Conservation (phyloP, 2,113 vertebrate species). For the Gasterosteus nipponicus region DNA sequence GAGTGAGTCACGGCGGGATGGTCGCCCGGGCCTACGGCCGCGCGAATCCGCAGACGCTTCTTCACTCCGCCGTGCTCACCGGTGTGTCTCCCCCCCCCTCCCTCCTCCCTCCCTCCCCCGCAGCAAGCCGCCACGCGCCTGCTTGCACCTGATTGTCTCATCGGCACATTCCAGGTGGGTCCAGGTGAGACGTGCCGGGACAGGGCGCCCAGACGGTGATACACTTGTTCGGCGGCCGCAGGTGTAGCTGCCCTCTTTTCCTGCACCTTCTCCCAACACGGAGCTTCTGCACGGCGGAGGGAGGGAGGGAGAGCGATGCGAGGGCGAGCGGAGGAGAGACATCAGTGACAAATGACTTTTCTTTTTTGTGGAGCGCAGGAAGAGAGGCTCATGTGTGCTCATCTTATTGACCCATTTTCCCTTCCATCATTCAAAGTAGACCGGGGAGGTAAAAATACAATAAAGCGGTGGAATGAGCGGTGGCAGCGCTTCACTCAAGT, state of each 20-base stretch:
- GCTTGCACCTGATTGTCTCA: slow-evolving; percentile 95
- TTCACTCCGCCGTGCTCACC: slow-evolving; percentile 12
- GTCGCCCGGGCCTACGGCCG: slow-evolving; percentile 57
- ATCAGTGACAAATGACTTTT: slow-evolving; percentile 59
- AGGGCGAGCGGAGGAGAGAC: slow-evolving; percentile 35
- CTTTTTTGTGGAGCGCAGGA: slow-evolving; percentile 20
- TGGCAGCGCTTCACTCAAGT: slow-evolving; percentile 9
- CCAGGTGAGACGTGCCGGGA: slow-evolving; percentile 79
- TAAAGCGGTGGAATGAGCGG: slow-evolving; percentile 21
- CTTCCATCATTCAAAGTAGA: slow-evolving; percentile 45
- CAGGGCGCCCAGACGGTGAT: slow-evolving; percentile 89
- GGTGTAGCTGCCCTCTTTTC: slow-evolving; percentile 90
- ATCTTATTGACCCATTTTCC: slow-evolving; percentile 44
- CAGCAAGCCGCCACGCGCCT: slow-evolving; percentile 94
- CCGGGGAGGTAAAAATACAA: slow-evolving; percentile 38
- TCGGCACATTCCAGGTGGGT: slow-evolving; percentile 89
- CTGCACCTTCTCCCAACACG: slow-evolving; percentile 65
- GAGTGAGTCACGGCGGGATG: slow-evolving; percentile 70
- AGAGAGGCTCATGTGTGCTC: slow-evolving; percentile 32
- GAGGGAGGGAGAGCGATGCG: slow-evolving; percentile 74
- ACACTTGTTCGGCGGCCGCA: slow-evolving; percentile 97
- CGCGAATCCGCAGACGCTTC: slow-evolving; percentile 36
- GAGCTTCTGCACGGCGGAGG: slow-evolving; percentile 75
- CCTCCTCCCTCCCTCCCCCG: slow-evolving; percentile 55
- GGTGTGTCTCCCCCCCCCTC: slow-evolving; percentile 15